Conservation (phyloP, 2,113 vertebrate species). For the Sturnira hondurensis region DNA sequence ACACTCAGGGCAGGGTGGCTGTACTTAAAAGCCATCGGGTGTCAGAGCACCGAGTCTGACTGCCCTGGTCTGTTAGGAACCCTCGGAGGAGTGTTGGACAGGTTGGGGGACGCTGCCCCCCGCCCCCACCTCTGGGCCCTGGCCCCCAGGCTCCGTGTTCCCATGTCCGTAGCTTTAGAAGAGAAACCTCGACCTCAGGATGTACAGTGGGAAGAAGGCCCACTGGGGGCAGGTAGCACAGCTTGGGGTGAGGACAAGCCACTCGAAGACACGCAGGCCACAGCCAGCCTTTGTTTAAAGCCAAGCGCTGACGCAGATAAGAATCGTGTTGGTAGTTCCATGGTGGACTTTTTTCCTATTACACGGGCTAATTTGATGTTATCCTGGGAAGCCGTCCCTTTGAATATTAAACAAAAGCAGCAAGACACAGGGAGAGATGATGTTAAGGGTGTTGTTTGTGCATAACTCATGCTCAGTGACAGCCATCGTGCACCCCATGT, state of each 20-base stretch:
- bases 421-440: constrained; percentile 73
- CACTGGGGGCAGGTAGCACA: fast-evolving
- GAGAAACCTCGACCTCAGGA: neutral
- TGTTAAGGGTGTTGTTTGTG: constrained; percentile 83
- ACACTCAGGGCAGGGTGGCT: constrained; percentile 49
- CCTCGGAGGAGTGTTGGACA: constrained; percentile 53
- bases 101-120: neutral
- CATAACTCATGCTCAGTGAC: constrained; percentile 86
- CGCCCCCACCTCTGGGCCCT: neutral
- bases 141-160: constrained; percentile 1
- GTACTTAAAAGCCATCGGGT: constrained; percentile 34
- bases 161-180: neutral
- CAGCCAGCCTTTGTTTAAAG: constrained; percentile 3
- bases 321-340: constrained; percentile 74
- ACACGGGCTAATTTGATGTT: constrained; percentile 83
- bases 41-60: constrained; percentile 47
- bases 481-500: constrained; percentile 76
- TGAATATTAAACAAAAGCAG: constrained; percentile 88
- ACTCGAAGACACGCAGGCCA: fast-evolving
- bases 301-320: constrained; percentile 64
- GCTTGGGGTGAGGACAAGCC: neutral
- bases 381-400: constrained; percentile 84
- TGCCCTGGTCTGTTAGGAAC: constrained; percentile 52
- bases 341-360: constrained; percentile 80
- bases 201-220: neutral